A percentile compares a stretch with the other conserved stretches of the same genome.
These are phyloP conservation scores for Phaethon lepturus DNA, from an alignment of 2,113 vertebrate species.

Conservation along the genomic window DNA sequence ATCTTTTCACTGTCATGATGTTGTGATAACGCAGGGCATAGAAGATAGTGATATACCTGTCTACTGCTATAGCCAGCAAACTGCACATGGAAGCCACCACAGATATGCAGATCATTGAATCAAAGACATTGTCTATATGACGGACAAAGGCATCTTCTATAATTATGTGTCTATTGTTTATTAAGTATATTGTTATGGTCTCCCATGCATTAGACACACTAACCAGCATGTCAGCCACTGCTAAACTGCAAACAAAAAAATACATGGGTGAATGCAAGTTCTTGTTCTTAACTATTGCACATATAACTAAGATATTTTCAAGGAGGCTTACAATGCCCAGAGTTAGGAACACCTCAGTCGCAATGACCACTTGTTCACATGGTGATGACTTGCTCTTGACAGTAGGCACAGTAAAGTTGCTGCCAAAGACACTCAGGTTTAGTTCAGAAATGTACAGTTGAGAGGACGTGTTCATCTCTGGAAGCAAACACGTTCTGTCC, in stretches of 20 bases:
- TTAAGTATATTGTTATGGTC: conserved; percentile 91
- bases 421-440: conserved; percentile 62
- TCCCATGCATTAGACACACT: conserved; percentile 95
- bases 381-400: conserved; percentile 58
- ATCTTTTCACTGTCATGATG: conserved; percentile 90
- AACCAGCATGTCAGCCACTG: conserved; percentile 94
- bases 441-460: conserved; percentile 57
- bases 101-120: conserved; percentile 97
- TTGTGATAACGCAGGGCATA: conserved; percentile 93
- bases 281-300: conserved; percentile 91
- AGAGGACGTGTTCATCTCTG: conserved; percentile 74
- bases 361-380: conserved; percentile 87
- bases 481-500: conserved; percentile 26
- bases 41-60: conserved; percentile 94
- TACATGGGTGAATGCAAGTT: conserved; percentile 98
- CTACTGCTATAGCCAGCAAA: conserved; percentile 92
- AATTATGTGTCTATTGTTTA: conserved; percentile 87
- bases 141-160: conserved; percentile 89
- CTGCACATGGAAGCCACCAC: conserved; percentile 97
- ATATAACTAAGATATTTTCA: conserved; percentile 94
- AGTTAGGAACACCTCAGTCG: conserved; percentile 87
- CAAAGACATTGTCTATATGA: conserved; percentile 93
- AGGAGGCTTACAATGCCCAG: conserved; percentile 92
- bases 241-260: conserved; percentile 94
- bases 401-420: conserved; percentile 58